Evolutionary conservation across 2,797 vertebrate genomes (phyloP).

Genomic region (Caiman crocodilus): DNA sequence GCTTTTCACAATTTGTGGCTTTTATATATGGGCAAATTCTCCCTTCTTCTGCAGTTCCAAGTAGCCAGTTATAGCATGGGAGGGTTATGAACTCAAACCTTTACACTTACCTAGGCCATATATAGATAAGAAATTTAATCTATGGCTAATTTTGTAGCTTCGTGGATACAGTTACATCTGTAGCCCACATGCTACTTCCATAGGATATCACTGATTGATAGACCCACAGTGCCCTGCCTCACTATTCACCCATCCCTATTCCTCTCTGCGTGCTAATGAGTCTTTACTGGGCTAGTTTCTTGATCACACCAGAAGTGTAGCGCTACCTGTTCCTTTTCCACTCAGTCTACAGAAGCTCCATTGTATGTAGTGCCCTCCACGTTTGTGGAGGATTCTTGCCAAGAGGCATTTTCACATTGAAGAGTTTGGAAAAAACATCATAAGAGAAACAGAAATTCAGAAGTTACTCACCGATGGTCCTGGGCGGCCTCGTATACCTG

Average conservation of each 20-base stretch:
- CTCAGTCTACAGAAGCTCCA: fast-evolving
- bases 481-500: constrained; percentile 91
- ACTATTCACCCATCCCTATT: background rate
- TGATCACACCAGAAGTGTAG: background rate
- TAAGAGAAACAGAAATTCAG: background rate
- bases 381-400: fast-evolving
- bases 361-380: background rate
- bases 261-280: background rate
- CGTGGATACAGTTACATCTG: background rate
- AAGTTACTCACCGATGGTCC: constrained; percentile 90
- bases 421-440: background rate
- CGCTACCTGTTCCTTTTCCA: background rate
- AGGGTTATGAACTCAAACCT: background rate
- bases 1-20: background rate
- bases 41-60: background rate
- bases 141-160: background rate
- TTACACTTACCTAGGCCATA: background rate
- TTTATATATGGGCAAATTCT: background rate
- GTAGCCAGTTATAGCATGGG: background rate
- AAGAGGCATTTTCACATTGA: background rate
- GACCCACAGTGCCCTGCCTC: background rate
- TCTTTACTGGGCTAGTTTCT: background rate
- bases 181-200: background rate
- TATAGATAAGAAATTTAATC: background rate
- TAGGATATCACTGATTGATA: background rate